Evolutionary conservation across 2,888 invertebrate species (phyloP), one percentile per base, ranked within the genome.

Genomic region (Lepidochrysops patricia): DNA sequence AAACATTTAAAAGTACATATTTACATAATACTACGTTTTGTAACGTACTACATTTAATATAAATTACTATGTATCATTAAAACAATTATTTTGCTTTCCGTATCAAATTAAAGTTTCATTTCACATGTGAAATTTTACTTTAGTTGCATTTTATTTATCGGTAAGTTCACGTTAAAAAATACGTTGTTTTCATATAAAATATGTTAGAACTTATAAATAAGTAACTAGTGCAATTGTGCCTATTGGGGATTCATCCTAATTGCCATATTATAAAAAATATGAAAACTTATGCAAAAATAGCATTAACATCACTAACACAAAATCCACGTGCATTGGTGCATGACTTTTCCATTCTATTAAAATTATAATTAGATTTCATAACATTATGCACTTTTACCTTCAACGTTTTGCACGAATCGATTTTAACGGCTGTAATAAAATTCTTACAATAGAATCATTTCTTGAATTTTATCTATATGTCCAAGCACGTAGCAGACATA

Each of bases 261-360:
- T n/a, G n/a, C n/a, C 29, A 29, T 7, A 29, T 5, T 29, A 29
- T 7, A 7, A 5, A 29, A 7, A 29, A 29, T 29, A 5, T 29
- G 7, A 29, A 5, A 29, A 29, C 4, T 5, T 29, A 23, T 48
- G 15, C 7, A 48, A 9, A 15, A 23, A 15, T 19, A 6, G 48
- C 9, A 48, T 19, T 26, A 26, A n/a, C n/a, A 26, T 2, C 49
- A 50, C n/a, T 26, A 50, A 23, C 13, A 52, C 15, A 15, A 52
- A 27, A 52, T 27, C n/a, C 27, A 52, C 29, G 15, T 15, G n/a
- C 26, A 26, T n/a, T 27, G 29, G n/a, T 7, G 15, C 52, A 29
- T 52, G 52, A 52, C 50, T 52, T 27, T 52, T 52, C 26, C 52
- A 52, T 29, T 29, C 15, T 27, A 7, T 19, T n/a, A n/a, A n/a